Evolutionary conservation across 2,888 invertebrate genomes (phyloP), one percentile per base, ranked within the genome.

Genomic region (Drosophila formosana): DNA sequence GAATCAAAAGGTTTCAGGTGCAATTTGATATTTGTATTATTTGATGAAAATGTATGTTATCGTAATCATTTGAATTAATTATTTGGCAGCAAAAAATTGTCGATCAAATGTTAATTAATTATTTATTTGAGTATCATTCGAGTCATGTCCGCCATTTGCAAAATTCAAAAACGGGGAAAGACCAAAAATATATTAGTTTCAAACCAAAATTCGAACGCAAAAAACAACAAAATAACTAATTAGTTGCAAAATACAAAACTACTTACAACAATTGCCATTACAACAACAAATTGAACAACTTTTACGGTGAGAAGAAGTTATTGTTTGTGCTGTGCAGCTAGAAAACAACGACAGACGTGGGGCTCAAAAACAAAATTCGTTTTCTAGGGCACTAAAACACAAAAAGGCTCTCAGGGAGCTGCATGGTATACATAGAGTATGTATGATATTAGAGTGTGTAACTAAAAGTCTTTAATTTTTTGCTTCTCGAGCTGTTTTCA

Each of bases 141-240:
- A 25, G 53, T 57, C 34, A 34, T 64, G 11, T 45, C 50, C 65
- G 66, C 63, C 69, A 77, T 72, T 45, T 67, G 45, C 89, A 88
- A 89, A 88, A 80, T 80, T 82, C 89, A 88, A 88, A 89, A 87
- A 74, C 66, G 66, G 71, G 68, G 66, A 79, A 69, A 82, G 88
- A 86, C 82, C 89, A 89, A 88, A 88, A 88, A 78, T 83, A 60
- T 6, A 75, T 89, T 88, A 88, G 88, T 86, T 84, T 76, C 55
- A 11, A 37, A 5, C 37, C 11, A 82, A 81, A 87, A 81, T 81
- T 64, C n/a, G 26, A 23, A 49, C 62, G 61, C 37, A 68, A 52
- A 34, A 41, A 46, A 57, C 11, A 37, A 57, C n/a, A 37, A 51
- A 18, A 43, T 2, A 1, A 30, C 52, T 56, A 51, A 30, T 45